Evolutionary conservation across 2,113 vertebrate species (phyloP), one percentile per base, ranked within the genome.

Genomic region (Polypterus senegalus): DNA sequence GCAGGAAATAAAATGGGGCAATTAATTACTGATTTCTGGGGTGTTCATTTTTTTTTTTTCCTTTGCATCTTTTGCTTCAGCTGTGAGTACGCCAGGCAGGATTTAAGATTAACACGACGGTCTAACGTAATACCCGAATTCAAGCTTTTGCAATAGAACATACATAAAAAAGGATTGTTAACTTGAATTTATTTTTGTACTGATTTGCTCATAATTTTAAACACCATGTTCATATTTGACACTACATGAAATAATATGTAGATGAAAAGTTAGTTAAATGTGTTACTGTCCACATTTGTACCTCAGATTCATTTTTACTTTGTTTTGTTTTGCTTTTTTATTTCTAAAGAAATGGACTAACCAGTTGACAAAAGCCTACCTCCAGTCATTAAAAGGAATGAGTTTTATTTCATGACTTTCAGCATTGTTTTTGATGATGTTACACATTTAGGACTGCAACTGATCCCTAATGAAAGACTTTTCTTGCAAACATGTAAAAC

Each of bases 101-200:
- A 82, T 68, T 68, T 78, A 69, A 73, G 66, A 67, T 65, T 71
- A 61, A 72, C 66, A 67, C 70, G 27, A 27, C 27, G 27, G 72
- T 69, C 70, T 75, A 75, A 74, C 70, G 67, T 66, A 67, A 74
- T 65, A 66, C 78, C 78, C 81, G 78, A 75, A 82, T 78, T 79
- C 82, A 81, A 70, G 79, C 81, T 76, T 88, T 79, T 81, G 73
- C 84, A 88, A 86, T 72, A 74, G 67, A 79, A 87, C 83, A 80
- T 85, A 84, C 83, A 79, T 88, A 79, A 83, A 83, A n/a, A 86
- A 77, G 79, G 84, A 84, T 78, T 83, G 81, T 89, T 89, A 92
- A 92, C 90, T 93, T 94, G 89, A 93, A 92, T 90, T 86, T 85
- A 87, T 88, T 89, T 88, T 92, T 90, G 82, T 86, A 89, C 78